Percentiles rank a stretch among this genome's conserved stretches.
These are phyloP conservation scores for Idris sp. DNA, from an alignment of 1,140 invertebrate genomes.

Conservation along the genomic window DNA sequence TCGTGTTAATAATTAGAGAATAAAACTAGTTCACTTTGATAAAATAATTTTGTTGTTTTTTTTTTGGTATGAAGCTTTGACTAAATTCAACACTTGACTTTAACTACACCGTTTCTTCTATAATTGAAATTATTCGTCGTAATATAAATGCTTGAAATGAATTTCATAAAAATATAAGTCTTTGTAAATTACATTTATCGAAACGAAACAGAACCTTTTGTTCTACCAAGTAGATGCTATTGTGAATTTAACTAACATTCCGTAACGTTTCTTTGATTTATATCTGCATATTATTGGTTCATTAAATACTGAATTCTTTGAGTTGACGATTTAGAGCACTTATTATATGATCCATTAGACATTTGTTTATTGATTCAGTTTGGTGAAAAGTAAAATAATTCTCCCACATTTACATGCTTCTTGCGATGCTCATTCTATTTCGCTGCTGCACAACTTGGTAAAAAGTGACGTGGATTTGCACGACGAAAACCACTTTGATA, in stretches of 20 bases:
- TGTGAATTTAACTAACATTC: conserved; percentile 11
- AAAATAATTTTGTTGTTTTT: no score
- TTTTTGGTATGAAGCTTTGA: neutral
- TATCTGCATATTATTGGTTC: conserved; percentile 21
- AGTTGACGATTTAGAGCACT: conserved; percentile 23
- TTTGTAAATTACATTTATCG: conserved; percentile 35
- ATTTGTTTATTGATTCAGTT: conserved; percentile 20
- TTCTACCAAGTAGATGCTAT: conserved; percentile 1
- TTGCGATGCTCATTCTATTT: conserved; percentile 29
- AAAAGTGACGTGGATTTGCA: conserved; percentile 45
- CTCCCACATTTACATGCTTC: conserved; percentile 29
- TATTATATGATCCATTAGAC: conserved; percentile 39
- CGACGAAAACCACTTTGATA: conserved; percentile 42
- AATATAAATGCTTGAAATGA: conserved; percentile 13
- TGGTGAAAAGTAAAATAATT: conserved; percentile 34
- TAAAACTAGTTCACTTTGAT: no score
- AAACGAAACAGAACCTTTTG: conserved; percentile 25
- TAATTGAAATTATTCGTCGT: conserved; percentile 41
- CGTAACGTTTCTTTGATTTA: conserved; percentile 6
- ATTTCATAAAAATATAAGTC: conserved; percentile 51
- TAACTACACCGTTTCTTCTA: conserved; percentile 16
- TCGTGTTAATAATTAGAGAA: no score
- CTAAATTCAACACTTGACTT: conserved; percentile 1
- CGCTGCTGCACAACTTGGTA: conserved; percentile 38
- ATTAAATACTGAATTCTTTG: conserved; percentile 18